These are phyloP conservation scores for Xestia xanthographa DNA, from an alignment of 2,888 invertebrate species.

Conservation along the genomic window DNA sequence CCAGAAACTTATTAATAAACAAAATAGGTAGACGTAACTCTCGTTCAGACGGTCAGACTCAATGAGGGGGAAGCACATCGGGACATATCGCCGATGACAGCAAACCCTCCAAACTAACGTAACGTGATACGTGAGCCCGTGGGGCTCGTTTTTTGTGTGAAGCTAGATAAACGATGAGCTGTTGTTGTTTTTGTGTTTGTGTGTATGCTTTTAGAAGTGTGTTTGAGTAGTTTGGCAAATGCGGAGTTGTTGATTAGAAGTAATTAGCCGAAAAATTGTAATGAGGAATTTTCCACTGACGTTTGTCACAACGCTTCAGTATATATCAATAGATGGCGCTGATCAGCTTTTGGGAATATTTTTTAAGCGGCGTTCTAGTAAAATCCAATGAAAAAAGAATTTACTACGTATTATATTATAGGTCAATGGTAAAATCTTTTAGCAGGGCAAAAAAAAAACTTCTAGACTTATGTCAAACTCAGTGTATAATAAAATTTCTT, in stretches of 20 bases:
- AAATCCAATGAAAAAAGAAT: too few relatives aligned
- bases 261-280: not conserved
- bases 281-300: too few relatives aligned
- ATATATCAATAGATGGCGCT: too few relatives aligned
- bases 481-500: too few relatives aligned
- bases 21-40: slow-evolving; percentile 55
- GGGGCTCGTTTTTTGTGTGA: slow-evolving; percentile 41
- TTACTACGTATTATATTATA: too few relatives aligned
- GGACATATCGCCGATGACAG: slow-evolving; percentile 73
- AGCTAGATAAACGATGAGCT: slow-evolving; percentile 39
- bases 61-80: slow-evolving; percentile 66
- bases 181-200: slow-evolving; percentile 49
- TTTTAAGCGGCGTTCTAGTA: too few relatives aligned
- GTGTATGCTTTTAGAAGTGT: slow-evolving; percentile 1
- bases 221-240: not conserved
- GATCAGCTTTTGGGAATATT: too few relatives aligned
- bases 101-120: slow-evolving; percentile 67
- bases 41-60: slow-evolving; percentile 32
- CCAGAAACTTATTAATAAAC: slow-evolving; percentile 39
- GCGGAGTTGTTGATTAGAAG: not conserved
- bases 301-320: too few relatives aligned
- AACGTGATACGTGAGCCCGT: slow-evolving; percentile 66
- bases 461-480: too few relatives aligned
- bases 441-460: too few relatives aligned
- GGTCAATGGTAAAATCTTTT: too few relatives aligned